phyloP scores from a whole-genome alignment of 1,140 invertebrate species.

The Hyphantria cunea region DNA sequence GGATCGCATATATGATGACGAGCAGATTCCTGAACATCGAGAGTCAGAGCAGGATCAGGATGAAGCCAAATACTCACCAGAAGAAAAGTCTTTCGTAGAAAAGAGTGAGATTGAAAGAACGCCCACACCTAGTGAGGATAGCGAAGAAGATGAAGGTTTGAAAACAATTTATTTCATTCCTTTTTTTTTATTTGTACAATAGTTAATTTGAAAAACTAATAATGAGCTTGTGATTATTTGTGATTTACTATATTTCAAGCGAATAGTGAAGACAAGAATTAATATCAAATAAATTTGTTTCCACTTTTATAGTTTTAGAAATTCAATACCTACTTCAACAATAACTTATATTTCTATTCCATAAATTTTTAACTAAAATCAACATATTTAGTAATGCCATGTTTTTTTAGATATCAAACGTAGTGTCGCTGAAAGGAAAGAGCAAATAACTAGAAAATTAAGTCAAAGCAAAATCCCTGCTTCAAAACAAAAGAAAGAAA shows the following conservation, averaged over 20 bases:
- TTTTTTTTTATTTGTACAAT: too few species aligned
- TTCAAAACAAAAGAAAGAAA: slow-evolving; percentile 86
- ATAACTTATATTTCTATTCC: too few species aligned
- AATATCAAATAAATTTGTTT: too few species aligned
- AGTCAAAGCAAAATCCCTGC: slow-evolving; percentile 86
- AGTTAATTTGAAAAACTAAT: too few species aligned
- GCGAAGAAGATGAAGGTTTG: slow-evolving; percentile 84
- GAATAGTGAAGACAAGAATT: too few species aligned
- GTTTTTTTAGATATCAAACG: slow-evolving; percentile 78
- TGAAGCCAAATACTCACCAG: slow-evolving; percentile 87
- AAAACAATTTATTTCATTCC: slow-evolving; percentile 3
- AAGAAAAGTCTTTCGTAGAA: slow-evolving; percentile 86
- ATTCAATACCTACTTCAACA: too few species aligned
- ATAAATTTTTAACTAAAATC: too few species aligned
- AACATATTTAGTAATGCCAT: neutral
- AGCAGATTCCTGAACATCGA: slow-evolving; percentile 61
- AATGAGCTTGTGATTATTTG: too few species aligned
- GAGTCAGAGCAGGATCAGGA: slow-evolving; percentile 82
- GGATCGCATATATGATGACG: slow-evolving; percentile 69
- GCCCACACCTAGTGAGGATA: slow-evolving; percentile 82
- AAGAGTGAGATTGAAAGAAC: slow-evolving; percentile 78
- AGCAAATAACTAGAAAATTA: slow-evolving; percentile 87
- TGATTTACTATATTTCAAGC: too few species aligned
- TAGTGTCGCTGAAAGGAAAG: slow-evolving; percentile 85
- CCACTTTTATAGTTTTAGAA: too few species aligned